Percentiles rank a stretch among this genome's conserved stretches.
Conservation (phyloP, 1,140 invertebrate genomes). For the Zaprionus ornatus region DNA sequence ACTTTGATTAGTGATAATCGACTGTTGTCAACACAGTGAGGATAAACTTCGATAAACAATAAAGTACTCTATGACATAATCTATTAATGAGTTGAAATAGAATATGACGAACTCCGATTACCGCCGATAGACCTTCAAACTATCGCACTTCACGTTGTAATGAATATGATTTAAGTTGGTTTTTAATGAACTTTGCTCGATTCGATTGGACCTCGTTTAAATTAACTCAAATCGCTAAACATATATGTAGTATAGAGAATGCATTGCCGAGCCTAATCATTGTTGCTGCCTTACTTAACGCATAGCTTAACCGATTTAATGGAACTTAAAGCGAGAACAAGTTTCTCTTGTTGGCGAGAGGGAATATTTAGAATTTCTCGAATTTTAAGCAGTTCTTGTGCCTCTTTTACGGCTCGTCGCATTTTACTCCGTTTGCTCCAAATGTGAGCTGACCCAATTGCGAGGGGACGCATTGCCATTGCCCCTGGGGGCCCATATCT, state of each 20-base stretch:
- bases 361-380: slow-evolving; percentile 49
- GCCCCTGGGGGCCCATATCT: slow-evolving; percentile 37
- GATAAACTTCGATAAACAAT: no score
- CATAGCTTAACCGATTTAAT: slow-evolving; percentile 21
- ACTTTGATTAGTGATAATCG: no score
- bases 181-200: no score
- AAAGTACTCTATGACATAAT: neutral
- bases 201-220: no score
- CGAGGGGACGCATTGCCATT: slow-evolving; percentile 42
- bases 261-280: neutral
- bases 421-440: slow-evolving; percentile 64
- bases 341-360: neutral
- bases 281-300: neutral
- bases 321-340: slow-evolving; percentile 24
- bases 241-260: no score
- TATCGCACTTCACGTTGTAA: no score
- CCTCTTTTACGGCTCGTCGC: slow-evolving; percentile 62
- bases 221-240: no score
- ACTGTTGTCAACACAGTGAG: no score
- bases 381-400: slow-evolving; percentile 61
- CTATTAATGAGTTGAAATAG: neutral
- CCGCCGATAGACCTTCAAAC: no score
- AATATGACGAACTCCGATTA: no score
- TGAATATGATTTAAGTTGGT: no score
- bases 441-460: slow-evolving; percentile 77